phyloP scores from a whole-genome alignment of 2,888 invertebrate species.

The Agonopterix subpropinquella region DNA sequence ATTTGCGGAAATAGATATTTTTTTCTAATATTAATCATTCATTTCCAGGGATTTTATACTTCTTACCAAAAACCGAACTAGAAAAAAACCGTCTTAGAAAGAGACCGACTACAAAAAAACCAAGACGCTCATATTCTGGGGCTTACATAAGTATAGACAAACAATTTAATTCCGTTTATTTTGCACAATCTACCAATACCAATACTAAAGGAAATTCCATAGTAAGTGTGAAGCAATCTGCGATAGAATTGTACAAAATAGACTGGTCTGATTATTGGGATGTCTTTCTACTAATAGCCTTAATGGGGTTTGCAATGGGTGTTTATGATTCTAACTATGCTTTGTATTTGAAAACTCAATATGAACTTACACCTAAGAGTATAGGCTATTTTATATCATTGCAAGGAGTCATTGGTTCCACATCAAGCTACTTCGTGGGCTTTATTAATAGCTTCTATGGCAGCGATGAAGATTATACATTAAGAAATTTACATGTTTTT shows the following conservation, averaged over 20 bases:
- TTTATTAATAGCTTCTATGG: slow-evolving; percentile 70
- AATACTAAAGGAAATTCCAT: slow-evolving; percentile 22
- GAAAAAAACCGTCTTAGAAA: too few relatives aligned
- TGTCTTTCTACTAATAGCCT: slow-evolving; percentile 73
- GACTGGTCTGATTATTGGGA: slow-evolving; percentile 77
- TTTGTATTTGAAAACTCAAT: slow-evolving; percentile 70
- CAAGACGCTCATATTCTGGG: background rate
- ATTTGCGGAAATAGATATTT: too few relatives aligned
- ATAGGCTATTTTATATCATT: slow-evolving; percentile 79
- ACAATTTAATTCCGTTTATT: background rate
- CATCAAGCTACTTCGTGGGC: slow-evolving; percentile 70
- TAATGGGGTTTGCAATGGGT: slow-evolving; percentile 75
- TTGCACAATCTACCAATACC: background rate
- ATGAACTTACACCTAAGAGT: slow-evolving; percentile 70
- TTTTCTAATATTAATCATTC: too few relatives aligned
- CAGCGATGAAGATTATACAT: slow-evolving; percentile 60
- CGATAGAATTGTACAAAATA: slow-evolving; percentile 64
- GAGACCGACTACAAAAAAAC: slow-evolving; percentile 15
- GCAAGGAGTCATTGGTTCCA: slow-evolving; percentile 72
- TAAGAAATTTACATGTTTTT: slow-evolving; percentile 75
- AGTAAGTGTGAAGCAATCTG: slow-evolving; percentile 48
- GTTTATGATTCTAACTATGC: slow-evolving; percentile 77
- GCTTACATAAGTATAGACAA: too few relatives aligned
- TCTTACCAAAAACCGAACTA: slow-evolving; percentile 44
- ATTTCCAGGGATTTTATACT: slow-evolving; percentile 51